A percentile compares a stretch with the other conserved stretches of the same genome.
Evolutionary conservation across 1,140 invertebrate genomes (phyloP).

Genomic region (Stenopsyche tienmushanensis): DNA sequence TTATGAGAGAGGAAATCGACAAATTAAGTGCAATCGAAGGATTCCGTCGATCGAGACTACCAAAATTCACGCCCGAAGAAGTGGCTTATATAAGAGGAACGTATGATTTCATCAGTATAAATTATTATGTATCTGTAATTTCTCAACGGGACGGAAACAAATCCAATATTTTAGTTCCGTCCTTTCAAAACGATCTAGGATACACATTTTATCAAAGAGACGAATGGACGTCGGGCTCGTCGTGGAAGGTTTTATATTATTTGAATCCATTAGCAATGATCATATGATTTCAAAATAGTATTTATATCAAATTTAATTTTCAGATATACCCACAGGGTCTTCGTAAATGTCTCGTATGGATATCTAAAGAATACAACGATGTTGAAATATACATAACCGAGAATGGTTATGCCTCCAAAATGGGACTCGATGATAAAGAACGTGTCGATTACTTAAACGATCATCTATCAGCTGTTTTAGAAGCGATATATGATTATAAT

Average conservation of each 20-base stretch:
- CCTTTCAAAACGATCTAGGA: slow-evolving; percentile 31
- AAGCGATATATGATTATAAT: slow-evolving; percentile 43
- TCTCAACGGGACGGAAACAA: background rate
- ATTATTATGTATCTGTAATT: slow-evolving; percentile 35
- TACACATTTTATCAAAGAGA: slow-evolving; percentile 27
- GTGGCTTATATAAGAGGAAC: slow-evolving; percentile 46
- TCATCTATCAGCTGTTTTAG: slow-evolving; percentile 42
- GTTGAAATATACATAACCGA: slow-evolving; percentile 64
- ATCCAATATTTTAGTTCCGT: slow-evolving; percentile 18
- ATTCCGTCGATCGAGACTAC: slow-evolving; percentile 47
- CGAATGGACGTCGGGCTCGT: slow-evolving; percentile 24
- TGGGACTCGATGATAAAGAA: slow-evolving; percentile 46
- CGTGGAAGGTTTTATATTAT: slow-evolving; percentile 33
- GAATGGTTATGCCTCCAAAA: slow-evolving; percentile 61
- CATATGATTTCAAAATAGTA: background rate
- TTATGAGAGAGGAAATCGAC: slow-evolving; percentile 53
- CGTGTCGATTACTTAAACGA: slow-evolving; percentile 49
- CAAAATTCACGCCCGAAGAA: slow-evolving; percentile 46
- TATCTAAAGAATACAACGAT: slow-evolving; percentile 63
- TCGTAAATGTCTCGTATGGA: slow-evolving; percentile 61
- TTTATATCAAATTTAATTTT: too few species aligned
- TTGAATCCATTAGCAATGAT: background rate
- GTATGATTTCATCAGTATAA: slow-evolving; percentile 30
- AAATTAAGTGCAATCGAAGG: slow-evolving; percentile 54
- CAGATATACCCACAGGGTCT: slow-evolving; percentile 62